phyloP scores from a whole-genome alignment of 2,888 invertebrate species.

The Ceraclea dissimilis region DNA sequence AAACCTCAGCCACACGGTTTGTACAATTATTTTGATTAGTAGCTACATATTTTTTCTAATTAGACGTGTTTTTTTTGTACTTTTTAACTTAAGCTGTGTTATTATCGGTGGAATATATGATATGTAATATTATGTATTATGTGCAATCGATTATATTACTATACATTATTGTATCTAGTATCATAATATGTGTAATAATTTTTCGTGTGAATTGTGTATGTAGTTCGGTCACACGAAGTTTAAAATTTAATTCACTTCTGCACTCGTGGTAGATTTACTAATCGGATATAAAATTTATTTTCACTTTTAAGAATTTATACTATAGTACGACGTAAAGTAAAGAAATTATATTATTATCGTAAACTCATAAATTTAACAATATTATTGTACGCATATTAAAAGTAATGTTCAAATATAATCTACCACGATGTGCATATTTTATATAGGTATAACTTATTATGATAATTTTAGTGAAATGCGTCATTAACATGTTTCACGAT shows the following conservation, averaged over 20 bases:
- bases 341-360: no score
- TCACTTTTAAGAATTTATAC: no score
- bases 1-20: constrained; percentile 39
- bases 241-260: no score
- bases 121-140: constrained; percentile 1
- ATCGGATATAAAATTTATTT: no score
- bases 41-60: constrained; percentile 17
- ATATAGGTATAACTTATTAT: constrained; percentile 6
- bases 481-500: constrained; percentile 11
- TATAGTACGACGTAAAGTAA: no score
- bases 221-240: no score
- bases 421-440: constrained; percentile 1
- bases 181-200: no score
- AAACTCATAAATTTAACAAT: no score
- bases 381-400: no score
- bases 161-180: neutral
- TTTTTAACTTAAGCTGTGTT: neutral
- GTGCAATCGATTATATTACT: constrained; percentile 17
- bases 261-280: no score
- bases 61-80: constrained; percentile 9
- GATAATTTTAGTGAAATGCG: constrained; percentile 8
- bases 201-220: no score
- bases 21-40: constrained; percentile 51
- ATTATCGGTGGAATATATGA: constrained; percentile 12
- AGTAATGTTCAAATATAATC: no score